These are phyloP conservation scores for Anguilla marmorata DNA, from an alignment of 2,797 vertebrate species.

Conservation along the genomic window DNA sequence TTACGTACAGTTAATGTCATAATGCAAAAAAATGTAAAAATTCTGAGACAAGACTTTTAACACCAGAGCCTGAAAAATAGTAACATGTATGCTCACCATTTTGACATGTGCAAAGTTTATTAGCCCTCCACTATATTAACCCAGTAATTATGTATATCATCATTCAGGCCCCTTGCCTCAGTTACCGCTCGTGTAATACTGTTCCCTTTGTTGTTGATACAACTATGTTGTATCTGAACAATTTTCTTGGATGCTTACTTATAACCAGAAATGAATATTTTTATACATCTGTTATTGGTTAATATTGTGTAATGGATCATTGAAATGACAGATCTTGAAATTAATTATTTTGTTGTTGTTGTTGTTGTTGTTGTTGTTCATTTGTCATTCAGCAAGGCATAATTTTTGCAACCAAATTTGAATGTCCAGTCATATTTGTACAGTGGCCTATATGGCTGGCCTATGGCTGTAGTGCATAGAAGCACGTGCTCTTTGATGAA, in stretches of 20 bases:
- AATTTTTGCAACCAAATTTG: not conserved
- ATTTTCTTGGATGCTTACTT: too few relatives aligned
- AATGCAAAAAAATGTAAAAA: too few relatives aligned
- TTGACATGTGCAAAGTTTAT: not conserved
- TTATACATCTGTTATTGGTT: not conserved
- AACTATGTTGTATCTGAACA: too few relatives aligned
- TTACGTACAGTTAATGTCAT: not conserved
- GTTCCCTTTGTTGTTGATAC: too few relatives aligned
- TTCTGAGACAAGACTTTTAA: not conserved
- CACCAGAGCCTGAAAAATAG: not conserved
- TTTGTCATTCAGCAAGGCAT: not conserved
- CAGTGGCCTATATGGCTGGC: not conserved
- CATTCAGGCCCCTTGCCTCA: not conserved
- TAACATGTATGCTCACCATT: not conserved
- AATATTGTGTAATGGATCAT: not conserved
- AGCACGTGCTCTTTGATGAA: not conserved
- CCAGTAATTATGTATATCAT: not conserved
- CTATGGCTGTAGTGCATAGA: not conserved
- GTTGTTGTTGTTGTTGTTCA: not conserved
- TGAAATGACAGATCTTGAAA: not conserved
- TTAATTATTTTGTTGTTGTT: not conserved
- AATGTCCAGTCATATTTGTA: not conserved
- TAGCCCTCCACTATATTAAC: not conserved
- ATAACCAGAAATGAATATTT: too few relatives aligned
- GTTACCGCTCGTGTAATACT: not conserved